Conservation (phyloP, 2,797 vertebrate species). For the Chelonia mydas region DNA sequence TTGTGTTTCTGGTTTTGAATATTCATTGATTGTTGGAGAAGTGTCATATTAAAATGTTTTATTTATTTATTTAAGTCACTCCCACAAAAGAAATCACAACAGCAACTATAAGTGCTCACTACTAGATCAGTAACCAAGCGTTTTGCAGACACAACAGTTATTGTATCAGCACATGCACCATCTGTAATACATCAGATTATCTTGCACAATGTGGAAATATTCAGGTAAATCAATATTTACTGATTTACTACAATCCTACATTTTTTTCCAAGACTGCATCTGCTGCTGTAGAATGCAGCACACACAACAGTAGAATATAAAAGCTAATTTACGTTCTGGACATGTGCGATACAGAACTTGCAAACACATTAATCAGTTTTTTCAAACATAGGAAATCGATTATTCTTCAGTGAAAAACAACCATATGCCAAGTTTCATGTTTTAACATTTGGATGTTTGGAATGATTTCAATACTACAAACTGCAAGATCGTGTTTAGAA, state of each 20-base stretch:
- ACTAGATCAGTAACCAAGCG: constrained; percentile 5
- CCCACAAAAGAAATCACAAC: neutral
- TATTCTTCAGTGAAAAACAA: constrained; percentile 24
- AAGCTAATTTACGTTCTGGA: neutral
- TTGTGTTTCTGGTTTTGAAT: neutral
- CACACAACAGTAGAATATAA: neutral
- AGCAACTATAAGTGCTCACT: neutral
- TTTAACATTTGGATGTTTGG: constrained; percentile 41
- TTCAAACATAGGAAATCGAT: neutral
- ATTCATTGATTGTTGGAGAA: neutral
- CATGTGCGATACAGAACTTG: neutral
- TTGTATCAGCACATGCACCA: neutral
- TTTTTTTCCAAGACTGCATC: constrained; percentile 2
- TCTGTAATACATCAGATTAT: neutral
- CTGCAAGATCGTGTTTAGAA: constrained; percentile 4
- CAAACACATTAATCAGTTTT: neutral
- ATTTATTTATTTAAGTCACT: neutral
- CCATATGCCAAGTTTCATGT: constrained; percentile 14
- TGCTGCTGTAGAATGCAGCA: neutral
- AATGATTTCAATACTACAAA: constrained; percentile 52
- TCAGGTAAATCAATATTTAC: neutral
- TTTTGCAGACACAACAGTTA: neutral
- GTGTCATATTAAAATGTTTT: neutral
- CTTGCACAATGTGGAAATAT: neutral
- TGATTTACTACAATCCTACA: neutral